phyloP scores from a whole-genome alignment of 2,888 invertebrate species.

The Sclerodermus sp. region DNA sequence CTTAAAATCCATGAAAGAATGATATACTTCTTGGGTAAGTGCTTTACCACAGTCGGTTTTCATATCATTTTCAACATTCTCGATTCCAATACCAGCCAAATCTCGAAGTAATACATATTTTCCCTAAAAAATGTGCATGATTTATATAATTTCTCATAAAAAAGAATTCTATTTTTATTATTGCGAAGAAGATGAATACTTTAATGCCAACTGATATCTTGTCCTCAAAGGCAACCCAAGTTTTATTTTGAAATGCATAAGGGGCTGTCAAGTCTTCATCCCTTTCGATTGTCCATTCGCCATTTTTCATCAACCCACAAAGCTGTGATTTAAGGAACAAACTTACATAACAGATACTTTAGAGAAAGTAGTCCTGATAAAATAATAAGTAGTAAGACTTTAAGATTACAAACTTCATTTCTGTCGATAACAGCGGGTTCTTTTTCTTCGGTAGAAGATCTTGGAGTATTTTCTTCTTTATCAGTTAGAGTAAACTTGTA shows the following conservation, averaged over 20 bases:
- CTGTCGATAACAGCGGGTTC: constrained; percentile 64
- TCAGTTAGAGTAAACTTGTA: constrained; percentile 69
- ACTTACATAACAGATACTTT: too few relatives aligned
- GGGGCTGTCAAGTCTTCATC: constrained; percentile 79
- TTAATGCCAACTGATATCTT: constrained; percentile 73
- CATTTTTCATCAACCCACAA: constrained; percentile 58
- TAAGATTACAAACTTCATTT: constrained; percentile 57
- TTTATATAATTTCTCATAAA: neutral
- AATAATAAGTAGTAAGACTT: too few relatives aligned
- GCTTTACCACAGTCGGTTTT: constrained; percentile 45
- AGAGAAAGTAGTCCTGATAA: too few relatives aligned
- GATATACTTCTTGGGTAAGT: constrained; percentile 42
- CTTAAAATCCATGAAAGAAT: constrained; percentile 50
- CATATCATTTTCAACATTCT: constrained; percentile 63
- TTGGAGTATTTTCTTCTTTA: constrained; percentile 69
- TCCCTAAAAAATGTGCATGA: constrained; percentile 54
- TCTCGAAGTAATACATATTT: constrained; percentile 74
- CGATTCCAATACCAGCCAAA: constrained; percentile 70
- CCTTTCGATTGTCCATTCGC: constrained; percentile 74
- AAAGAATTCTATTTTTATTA: neutral
- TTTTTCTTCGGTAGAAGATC: constrained; percentile 66
- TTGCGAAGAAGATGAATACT: constrained; percentile 39
- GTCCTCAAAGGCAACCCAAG: constrained; percentile 80
- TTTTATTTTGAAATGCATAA: constrained; percentile 71
- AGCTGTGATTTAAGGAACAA: constrained; percentile 26